Evolutionary conservation across 2,113 vertebrate species (phyloP).

Genomic region (Tapirus terrestris): DNA sequence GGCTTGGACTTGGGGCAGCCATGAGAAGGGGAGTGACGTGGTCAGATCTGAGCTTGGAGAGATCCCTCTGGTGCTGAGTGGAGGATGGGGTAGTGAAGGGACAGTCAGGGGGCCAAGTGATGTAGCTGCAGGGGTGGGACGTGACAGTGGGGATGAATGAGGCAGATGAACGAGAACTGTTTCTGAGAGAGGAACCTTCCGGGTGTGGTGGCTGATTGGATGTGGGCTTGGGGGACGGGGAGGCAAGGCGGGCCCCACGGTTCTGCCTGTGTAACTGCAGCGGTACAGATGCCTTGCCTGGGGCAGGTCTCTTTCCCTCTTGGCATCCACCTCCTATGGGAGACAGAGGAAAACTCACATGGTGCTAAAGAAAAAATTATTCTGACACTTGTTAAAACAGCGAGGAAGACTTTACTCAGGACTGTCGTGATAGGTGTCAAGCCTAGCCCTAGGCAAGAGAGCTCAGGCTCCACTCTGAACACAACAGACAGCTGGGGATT

Average conservation of each 20-base stretch:
- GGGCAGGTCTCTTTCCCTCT: neutral
- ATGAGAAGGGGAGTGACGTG: accelerated
- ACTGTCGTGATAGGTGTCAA: neutral
- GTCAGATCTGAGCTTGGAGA: neutral
- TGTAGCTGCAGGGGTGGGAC: too few relatives aligned
- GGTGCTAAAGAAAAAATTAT: neutral
- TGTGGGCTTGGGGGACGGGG: neutral
- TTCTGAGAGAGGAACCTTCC: neutral
- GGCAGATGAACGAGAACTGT: neutral
- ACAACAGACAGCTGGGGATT: neutral
- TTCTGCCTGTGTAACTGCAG: neutral
- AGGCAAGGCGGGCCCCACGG: neutral
- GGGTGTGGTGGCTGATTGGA: neutral
- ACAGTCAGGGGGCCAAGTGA: neutral
- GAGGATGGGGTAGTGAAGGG: neutral
- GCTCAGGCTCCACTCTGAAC: neutral
- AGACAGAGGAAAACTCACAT: neutral
- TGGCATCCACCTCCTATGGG: neutral
- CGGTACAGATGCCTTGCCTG: too few relatives aligned
- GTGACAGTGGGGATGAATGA: neutral
- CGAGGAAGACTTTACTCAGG: neutral
- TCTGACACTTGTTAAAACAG: neutral
- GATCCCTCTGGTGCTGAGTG: neutral
- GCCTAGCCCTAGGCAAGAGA: neutral
- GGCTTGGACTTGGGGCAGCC: accelerated